Conservation (phyloP, 2,113 vertebrate genomes). For the Hippocampus comes region DNA sequence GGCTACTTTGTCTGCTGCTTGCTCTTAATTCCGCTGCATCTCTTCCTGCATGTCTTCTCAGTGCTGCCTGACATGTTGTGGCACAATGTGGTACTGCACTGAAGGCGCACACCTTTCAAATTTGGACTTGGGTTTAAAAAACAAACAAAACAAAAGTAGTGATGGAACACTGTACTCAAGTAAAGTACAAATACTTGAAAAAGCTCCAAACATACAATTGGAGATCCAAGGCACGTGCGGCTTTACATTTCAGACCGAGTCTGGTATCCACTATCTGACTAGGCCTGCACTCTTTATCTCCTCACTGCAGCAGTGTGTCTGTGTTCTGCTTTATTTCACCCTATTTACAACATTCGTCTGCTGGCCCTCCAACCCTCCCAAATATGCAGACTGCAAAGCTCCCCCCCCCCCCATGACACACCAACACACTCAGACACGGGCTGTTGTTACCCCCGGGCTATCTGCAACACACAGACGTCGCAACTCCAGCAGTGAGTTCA, state of each 20-base stretch:
- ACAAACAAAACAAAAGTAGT: too few species aligned
- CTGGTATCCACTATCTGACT: constrained; percentile 10
- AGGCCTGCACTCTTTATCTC: constrained; percentile 46
- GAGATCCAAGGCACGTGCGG: not conserved
- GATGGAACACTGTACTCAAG: not conserved
- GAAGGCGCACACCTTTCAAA: too few species aligned
- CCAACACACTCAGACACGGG: constrained; percentile 24
- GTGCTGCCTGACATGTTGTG: too few species aligned
- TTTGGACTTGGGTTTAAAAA: too few species aligned
- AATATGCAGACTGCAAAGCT: constrained; percentile 37
- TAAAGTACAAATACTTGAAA: not conserved
- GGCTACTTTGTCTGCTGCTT: too few species aligned
- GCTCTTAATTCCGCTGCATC: too few species aligned
- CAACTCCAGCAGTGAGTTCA: constrained; percentile 40
- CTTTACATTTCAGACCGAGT: not conserved
- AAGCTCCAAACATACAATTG: not conserved
- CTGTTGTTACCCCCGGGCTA: constrained; percentile 60
- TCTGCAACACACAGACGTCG: constrained; percentile 54
- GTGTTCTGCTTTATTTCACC: constrained; percentile 47
- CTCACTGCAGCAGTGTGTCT: constrained; percentile 52
- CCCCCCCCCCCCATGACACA: constrained; percentile 31
- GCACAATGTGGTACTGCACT: too few species aligned
- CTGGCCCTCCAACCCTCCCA: constrained; percentile 44
- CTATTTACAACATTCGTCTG: constrained; percentile 48
- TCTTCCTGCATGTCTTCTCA: too few species aligned